A percentile compares a stretch with the other conserved stretches of the same genome.
These are phyloP conservation scores for Deilephila elpenor DNA, from an alignment of 2,888 invertebrate species.

Conservation along the genomic window DNA sequence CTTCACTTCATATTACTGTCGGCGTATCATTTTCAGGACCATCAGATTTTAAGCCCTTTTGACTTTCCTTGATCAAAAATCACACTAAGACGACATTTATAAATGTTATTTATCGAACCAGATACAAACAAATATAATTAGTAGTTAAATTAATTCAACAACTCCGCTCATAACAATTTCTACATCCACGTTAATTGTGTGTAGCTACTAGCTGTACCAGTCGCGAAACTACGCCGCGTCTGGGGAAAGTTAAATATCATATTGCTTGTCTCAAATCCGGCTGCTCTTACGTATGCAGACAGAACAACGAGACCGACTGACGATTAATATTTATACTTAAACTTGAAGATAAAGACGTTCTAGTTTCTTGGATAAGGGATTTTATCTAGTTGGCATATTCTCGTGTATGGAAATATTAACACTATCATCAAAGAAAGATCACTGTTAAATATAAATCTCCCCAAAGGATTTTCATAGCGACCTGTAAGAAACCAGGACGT, in stretches of 20 bases:
- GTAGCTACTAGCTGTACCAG: slow-evolving; percentile 19
- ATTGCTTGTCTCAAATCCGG: slow-evolving; percentile 11
- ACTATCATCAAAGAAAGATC: too few species aligned
- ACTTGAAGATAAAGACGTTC: background rate
- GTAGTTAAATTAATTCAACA: background rate
- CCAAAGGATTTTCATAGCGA: too few species aligned
- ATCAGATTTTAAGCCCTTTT: too few species aligned
- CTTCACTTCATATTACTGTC: too few species aligned
- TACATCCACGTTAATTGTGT: slow-evolving; percentile 25
- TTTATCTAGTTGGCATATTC: too few species aligned
- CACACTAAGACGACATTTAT: too few species aligned
- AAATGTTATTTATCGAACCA: too few species aligned
- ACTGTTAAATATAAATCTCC: too few species aligned
- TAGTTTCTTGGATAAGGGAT: background rate
- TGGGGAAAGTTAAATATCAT: slow-evolving; percentile 24
- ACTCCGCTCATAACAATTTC: background rate
- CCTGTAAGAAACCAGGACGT: too few species aligned
- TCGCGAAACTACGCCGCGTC: slow-evolving; percentile 11
- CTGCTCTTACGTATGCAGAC: slow-evolving; percentile 11
- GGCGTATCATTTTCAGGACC: too few species aligned
- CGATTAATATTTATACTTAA: background rate
- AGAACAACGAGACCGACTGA: background rate
- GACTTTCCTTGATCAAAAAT: too few species aligned
- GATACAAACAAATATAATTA: background rate
- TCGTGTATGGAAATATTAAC: too few species aligned